Base-by-base conservation (phyloP, 2,113 vertebrate species). In the Crypturellus undulatus region DNA sequence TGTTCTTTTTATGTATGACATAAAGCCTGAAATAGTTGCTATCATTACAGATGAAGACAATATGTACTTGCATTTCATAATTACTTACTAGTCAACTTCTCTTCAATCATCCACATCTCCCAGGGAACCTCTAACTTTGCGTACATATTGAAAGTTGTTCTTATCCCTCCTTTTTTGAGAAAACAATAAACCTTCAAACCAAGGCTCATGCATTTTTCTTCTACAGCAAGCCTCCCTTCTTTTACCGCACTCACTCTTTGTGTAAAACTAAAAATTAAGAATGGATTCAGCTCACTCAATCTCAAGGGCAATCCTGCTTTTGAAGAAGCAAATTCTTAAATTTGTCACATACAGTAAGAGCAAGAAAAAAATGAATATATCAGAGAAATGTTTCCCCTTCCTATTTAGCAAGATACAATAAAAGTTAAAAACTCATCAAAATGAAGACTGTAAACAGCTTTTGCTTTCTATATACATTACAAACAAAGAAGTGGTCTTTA, bases 1-100 rank as follows among this genome's bases (percentile, higher is more conserved):
- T 96, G 8, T 59, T 93, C 97, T 93, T 96, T 95, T 89, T 92
- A 63, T 97, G 82, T 89, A 84, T 89, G 86, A 94, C 11, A 4
- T 90, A 43, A 93, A 96, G 64, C 52, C 67, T 3, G 73, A 96
- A 67, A 70, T 89, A 8, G 56, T 94, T 69, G 91, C 51, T 62
- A 26, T 89, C 80, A 15, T 96, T 45, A 43, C 58, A 56, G 93
- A 89, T 21, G 79, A 91, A 21, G 81, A 90, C 32, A 47, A 60
- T 62, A 47, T 79, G 90, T 96, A 78, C 32, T 34, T 95, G 25
- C 28, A 34, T 70, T 98, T 97, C 68, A 69, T 89, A 84, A 82
- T 95, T 21, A 89, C 67, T 19, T 91, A 47, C 70, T 94, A 81
- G 78, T 51, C 68, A 87, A 18, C 9, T 86, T 87, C 24, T 75